These are phyloP conservation scores for Agonum fuliginosum DNA, from an alignment of 2,888 invertebrate genomes.

Conservation along the genomic window DNA sequence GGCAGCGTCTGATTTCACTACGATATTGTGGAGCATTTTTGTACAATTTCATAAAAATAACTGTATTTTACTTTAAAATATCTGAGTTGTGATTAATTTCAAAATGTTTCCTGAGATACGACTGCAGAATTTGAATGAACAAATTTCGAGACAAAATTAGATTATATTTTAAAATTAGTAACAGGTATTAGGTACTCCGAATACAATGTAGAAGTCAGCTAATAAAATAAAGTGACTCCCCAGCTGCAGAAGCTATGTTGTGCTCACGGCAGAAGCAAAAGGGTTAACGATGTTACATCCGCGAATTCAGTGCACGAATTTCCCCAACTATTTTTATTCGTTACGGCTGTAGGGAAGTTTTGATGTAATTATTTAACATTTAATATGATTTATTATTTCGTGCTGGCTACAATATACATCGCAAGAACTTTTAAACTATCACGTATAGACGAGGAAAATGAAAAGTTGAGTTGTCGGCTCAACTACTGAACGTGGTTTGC, in stretches of 20 bases:
- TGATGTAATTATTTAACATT: slow-evolving; percentile 59
- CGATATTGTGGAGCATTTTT: no score
- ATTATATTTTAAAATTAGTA: no score
- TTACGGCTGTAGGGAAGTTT: slow-evolving; percentile 41
- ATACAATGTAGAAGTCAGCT: no score
- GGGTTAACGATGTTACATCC: slow-evolving; percentile 22
- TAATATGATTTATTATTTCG: slow-evolving; percentile 57
- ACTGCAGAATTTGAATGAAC: no score
- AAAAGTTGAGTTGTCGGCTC: slow-evolving; percentile 44
- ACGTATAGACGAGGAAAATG: slow-evolving; percentile 40
- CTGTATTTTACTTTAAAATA: no score
- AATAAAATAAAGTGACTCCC: no score
- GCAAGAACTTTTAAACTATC: slow-evolving; percentile 41
- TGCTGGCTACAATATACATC: slow-evolving; percentile 54
- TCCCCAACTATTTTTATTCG: slow-evolving; percentile 42
- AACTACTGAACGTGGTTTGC: slow-evolving; percentile 39
- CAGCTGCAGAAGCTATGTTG: neutral
- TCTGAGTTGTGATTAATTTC: no score
- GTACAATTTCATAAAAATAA: no score
- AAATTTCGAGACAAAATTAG: no score
- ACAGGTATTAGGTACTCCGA: no score
- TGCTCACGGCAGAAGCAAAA: neutral
- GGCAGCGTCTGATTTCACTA: no score
- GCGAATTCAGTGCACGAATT: slow-evolving; percentile 42
- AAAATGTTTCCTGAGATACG: no score